Base-by-base conservation (phyloP, 2,113 vertebrate species). In the Clarias batrachus region DNA sequence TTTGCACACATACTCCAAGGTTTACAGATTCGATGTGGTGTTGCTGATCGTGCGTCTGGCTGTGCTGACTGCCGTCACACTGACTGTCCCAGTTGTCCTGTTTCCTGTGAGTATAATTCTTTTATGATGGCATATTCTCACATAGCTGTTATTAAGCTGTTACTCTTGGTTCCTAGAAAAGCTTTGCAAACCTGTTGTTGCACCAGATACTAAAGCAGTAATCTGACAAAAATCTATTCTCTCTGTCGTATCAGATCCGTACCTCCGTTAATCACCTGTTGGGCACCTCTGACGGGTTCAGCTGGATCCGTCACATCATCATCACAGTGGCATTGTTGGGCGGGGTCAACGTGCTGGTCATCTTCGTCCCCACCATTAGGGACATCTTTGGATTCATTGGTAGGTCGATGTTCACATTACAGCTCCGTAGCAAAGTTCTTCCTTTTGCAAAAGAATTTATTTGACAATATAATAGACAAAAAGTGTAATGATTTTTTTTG, bases 311-410 rank as follows among this genome's bases (percentile, higher is more conserved):
- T 73, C 98, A 99, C 91, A 93, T 80, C 82, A 0, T 93, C 88
- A 98, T 99, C 87, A 99, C 97, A 0, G 0, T 97, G 17, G 52
- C 85, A 1, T 94, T 99, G 84, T 90, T 99, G 92, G 87, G 23
- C 0, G 89, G 94, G 76, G 97, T 97, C 93, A 99, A 97, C 7
- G 0, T 93, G 56, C 94, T 99, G 17, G 98, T 99, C 92, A 99
- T 99, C 93, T 97, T 97, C 0, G 97, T 98, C 41, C 98, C 97
- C 52, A 96, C 95, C 84, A 99, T 99, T 91, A 95, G 96, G 86
- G 97, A 99, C 88, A 99, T 99, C 92, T 99, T 99, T 82, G 96
- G 98, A 81, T 97, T 99, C 91, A 98, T 99, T 77, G 98, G 98
- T 97, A 92, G 93, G 96, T 86, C n/a, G 4, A 68, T 9, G 12